Conservation (phyloP, 2,888 invertebrate species). For the Drosophila picticornis region DNA sequence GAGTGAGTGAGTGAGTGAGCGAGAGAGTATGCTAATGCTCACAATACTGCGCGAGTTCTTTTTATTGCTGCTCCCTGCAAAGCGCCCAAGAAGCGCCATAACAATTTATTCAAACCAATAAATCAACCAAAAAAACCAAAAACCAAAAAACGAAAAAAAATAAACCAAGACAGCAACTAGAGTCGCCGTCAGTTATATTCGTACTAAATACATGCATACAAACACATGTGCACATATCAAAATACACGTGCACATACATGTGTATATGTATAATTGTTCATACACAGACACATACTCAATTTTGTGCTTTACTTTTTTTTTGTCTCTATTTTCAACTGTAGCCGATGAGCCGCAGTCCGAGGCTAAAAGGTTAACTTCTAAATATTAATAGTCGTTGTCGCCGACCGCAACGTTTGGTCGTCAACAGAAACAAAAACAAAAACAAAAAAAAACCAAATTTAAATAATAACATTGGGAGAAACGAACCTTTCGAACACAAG, state of each 20-base stretch:
- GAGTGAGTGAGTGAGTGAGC: constrained; percentile 17
- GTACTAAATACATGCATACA: constrained; percentile 23
- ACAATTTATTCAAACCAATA: constrained; percentile 17
- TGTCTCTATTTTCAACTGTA: constrained; percentile 63
- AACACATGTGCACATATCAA: constrained; percentile 9
- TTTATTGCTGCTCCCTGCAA: constrained; percentile 11
- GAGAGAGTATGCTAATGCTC: constrained; percentile 9
- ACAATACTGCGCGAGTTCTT: constrained; percentile 10
- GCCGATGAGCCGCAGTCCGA: constrained; percentile 70
- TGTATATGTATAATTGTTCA: constrained; percentile 21
- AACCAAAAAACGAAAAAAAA: constrained; percentile 13
- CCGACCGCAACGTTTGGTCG: constrained; percentile 52
- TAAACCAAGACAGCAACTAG: constrained; percentile 18
- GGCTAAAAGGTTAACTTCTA: constrained; percentile 85
- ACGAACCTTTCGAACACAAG: constrained; percentile 38
- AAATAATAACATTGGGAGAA: constrained; percentile 48
- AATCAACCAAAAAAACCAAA: not conserved
- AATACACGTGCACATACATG: constrained; percentile 16
- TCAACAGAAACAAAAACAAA: constrained; percentile 53
- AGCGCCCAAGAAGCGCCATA: constrained; percentile 18
- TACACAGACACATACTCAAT: constrained; percentile 28
- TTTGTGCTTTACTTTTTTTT: constrained; percentile 48
- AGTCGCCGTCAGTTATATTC: constrained; percentile 40
- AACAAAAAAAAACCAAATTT: constrained; percentile 30
- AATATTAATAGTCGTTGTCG: constrained; percentile 84